These are phyloP conservation scores for Patiria miniata DNA, from an alignment of 35 echinoderm and acorn worm genomes.

Conservation along the genomic window DNA sequence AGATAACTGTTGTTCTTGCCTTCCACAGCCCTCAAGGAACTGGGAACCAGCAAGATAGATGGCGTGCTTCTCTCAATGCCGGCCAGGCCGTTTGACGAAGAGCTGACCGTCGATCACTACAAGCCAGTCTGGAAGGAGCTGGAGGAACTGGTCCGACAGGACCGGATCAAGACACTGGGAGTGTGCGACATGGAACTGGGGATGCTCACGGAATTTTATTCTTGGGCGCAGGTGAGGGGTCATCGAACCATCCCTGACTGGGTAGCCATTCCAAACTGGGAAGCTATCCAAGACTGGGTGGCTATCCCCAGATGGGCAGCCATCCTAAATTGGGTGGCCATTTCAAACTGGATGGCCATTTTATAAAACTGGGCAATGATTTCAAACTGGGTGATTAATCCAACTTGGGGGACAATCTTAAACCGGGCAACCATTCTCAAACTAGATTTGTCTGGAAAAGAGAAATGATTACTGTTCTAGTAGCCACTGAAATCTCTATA, in stretches of 20 bases:
- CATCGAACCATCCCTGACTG: too few relatives aligned
- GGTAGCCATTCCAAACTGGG: too few relatives aligned
- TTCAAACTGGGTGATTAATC: background rate
- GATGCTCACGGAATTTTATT: slow-evolving; percentile 61
- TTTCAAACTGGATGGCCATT: too few relatives aligned
- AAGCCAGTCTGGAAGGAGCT: slow-evolving; percentile 88
- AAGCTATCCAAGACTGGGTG: too few relatives aligned
- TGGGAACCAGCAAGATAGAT: slow-evolving; percentile 70
- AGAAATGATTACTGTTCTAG: too few relatives aligned
- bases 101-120: slow-evolving; percentile 71
- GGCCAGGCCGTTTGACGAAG: slow-evolving; percentile 75
- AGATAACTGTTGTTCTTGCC: too few relatives aligned
- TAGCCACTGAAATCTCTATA: too few relatives aligned
- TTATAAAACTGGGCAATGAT: background rate
- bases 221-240: slow-evolving; percentile 85
- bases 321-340: background rate
- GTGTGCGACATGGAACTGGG: slow-evolving; percentile 79
- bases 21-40: slow-evolving; percentile 68
- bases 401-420: background rate
- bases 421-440: background rate
- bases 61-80: slow-evolving; percentile 75
- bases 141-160: slow-evolving; percentile 67
- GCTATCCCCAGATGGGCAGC: too few relatives aligned
- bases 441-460: too few relatives aligned
- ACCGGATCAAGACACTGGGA: slow-evolving; percentile 65